Evolutionary conservation across 1,140 invertebrate genomes (phyloP).

Genomic region (Drosophila guanche): DNA sequence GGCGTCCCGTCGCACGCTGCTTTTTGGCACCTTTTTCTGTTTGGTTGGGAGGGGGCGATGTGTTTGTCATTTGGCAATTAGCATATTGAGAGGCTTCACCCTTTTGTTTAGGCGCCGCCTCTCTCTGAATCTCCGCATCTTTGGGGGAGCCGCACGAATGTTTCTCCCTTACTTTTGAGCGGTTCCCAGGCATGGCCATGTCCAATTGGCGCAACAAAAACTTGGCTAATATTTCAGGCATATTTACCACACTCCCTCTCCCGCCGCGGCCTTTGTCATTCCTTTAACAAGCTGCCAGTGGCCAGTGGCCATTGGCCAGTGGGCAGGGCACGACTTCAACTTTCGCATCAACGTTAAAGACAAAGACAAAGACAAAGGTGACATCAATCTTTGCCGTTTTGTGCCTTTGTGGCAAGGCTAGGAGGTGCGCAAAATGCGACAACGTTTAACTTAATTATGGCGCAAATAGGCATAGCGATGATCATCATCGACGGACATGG

Average conservation of each 20-base stretch:
- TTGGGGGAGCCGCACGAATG: neutral
- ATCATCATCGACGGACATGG: slow-evolving; percentile 39
- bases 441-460: slow-evolving; percentile 81
- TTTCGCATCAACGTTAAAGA: slow-evolving; percentile 36
- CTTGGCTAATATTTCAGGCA: slow-evolving; percentile 73
- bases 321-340: slow-evolving; percentile 52
- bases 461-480: slow-evolving; percentile 64
- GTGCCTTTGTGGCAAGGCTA: slow-evolving; percentile 37
- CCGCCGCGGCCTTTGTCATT: slow-evolving; percentile 50
- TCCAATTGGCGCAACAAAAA: slow-evolving; percentile 63
- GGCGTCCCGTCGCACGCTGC: slow-evolving; percentile 58
- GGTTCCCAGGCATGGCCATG: slow-evolving; percentile 73
- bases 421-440: slow-evolving; percentile 73
- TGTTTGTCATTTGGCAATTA: slow-evolving; percentile 70
- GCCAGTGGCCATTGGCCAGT: slow-evolving; percentile 2
- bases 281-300: slow-evolving; percentile 60
- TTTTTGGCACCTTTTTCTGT: slow-evolving; percentile 61
- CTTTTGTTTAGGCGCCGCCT: slow-evolving; percentile 25
- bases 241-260: slow-evolving; percentile 63
- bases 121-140: neutral
- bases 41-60: neutral
- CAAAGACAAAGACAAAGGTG: slow-evolving; percentile 53
- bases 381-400: slow-evolving; percentile 65
- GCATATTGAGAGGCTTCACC: slow-evolving; percentile 53
- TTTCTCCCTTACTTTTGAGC: neutral